Base-by-base conservation (phyloP, 2,797 vertebrate species). In the Miichthys miiuy region DNA sequence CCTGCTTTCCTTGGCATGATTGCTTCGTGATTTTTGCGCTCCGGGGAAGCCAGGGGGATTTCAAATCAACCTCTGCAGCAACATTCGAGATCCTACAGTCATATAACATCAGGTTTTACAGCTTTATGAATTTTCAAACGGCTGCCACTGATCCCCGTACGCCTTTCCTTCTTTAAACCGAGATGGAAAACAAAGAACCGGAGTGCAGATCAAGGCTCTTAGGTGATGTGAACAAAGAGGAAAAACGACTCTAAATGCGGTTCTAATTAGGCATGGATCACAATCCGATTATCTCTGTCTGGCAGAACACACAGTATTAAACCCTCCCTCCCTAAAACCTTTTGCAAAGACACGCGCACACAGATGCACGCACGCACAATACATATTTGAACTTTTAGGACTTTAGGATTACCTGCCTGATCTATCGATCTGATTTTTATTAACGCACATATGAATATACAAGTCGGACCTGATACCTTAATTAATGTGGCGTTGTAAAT, bases 341-440 rank as follows among this genome's bases (percentile, higher is more conserved):
- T n/a, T 13, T 13, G 3, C 75, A 62, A 38, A 74, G 21, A 68
- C 68, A 21, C 30, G 34, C 42, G 3, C 71, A 21, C 61, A 23
- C 27, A 2, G 51, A 67, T 10, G 9, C 52, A 65, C 41, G 42
- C 78, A 52, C 55, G 11, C 63, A 38, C 63, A 51, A 47, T 14
- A 14, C 75, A 64, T 14, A 72, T 67, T 77, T 73, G 17, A 92
- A 91, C 85, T 91, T 89, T 72, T 13, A 67, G 48, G 58, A 74
- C 58, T 71, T 66, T 1, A 23, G 8, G 56, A 62, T 20, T 12
- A 47, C 70, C 70, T 34, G 47, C 14, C 11, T 38, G 27, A 21
- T 46, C 42, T 48, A 30, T 50, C n/a, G 10, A 30, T 51, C 0
- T 56, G 20, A 62, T 47, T 5, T 4, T 25, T 46, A 50, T 68